Base-by-base conservation (phyloP, 2,888 invertebrate species). In the Cylloceria caligata region DNA sequence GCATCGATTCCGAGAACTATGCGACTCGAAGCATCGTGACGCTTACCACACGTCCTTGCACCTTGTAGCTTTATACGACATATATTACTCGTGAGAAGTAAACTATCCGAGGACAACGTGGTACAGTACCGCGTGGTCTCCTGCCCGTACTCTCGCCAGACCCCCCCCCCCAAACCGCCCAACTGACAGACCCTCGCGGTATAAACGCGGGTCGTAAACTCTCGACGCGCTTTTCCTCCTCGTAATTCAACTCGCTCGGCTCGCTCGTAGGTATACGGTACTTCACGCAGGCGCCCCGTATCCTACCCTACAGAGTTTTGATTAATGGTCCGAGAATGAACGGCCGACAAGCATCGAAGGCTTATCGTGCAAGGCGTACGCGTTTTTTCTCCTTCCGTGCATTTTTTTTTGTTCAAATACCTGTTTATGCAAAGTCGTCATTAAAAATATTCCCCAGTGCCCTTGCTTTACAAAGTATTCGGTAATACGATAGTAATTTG, bases 1-100 rank as follows among this genome's bases (percentile, higher is more conserved):
- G 91, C 94, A 94, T 91, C 90, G 86, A 88, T 86, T 89, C 19
- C 52, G 11, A 39, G 4, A 36, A 19, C 65, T 47, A 27, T 16
- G 4, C 36, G 36, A 49, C 21, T 13, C 6, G 5, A 39, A 21
- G 21, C 21, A 55, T 36, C 52, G 7, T 68, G 16, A 60, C 30
- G 34, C 30, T 60, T 34, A 7, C 6, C 36, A 52, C 19, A 39
- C 36, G 64, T 39, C 39, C 64, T 64, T 64, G 42, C 11, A 19
- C 24, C 36, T 24, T 27, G 16, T 67, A 47, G 42, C 39, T 60
- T 67, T 6, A 24, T 34, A 21, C 7, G 34, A n/a, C 34, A 30
- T 57, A 34, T 57, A 57, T 78, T 19, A 19, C 19, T 19, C 16
- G 71, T 19, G 57, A 67, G 57, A 71, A 65, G n/a, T 57, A 39